Percentiles rank a stretch among this genome's conserved stretches.
Conservation (phyloP, 2,888 invertebrate genomes). For the Apoda limacodes region DNA sequence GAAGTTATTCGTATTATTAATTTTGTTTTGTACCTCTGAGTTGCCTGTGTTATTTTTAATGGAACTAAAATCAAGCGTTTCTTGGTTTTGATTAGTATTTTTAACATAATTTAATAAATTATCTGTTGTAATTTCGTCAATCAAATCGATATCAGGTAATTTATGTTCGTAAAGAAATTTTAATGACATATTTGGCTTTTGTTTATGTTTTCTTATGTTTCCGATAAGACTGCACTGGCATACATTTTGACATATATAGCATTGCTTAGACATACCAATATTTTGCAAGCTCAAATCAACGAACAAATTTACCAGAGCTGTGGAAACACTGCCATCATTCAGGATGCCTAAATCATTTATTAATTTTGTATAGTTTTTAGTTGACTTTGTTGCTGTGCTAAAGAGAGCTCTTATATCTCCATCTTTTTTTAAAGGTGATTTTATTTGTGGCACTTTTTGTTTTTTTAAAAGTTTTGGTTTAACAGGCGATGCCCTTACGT, state of each 20-base stretch:
- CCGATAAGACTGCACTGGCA: slow-evolving; percentile 45
- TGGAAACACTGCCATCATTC: slow-evolving; percentile 41
- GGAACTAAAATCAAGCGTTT: slow-evolving; percentile 6
- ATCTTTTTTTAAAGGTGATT: slow-evolving; percentile 48
- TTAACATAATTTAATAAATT: slow-evolving; percentile 30
- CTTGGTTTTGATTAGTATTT: slow-evolving; percentile 12
- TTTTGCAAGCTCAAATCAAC: slow-evolving; percentile 56
- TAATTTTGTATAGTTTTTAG: slow-evolving; percentile 53
- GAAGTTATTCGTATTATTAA: slow-evolving; percentile 27
- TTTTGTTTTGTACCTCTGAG: slow-evolving; percentile 12
- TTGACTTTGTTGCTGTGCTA: slow-evolving; percentile 53
- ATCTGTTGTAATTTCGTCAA: slow-evolving; percentile 39
- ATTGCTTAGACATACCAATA: slow-evolving; percentile 30
- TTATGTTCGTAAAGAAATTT: slow-evolving; percentile 27
- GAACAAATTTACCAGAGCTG: slow-evolving; percentile 45
- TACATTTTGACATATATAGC: slow-evolving; percentile 52
- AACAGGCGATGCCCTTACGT: slow-evolving; percentile 9
- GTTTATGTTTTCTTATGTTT: background rate
- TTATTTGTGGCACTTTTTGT: slow-evolving; percentile 26
- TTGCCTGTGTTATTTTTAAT: slow-evolving; percentile 13
- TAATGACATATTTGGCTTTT: slow-evolving; percentile 15
- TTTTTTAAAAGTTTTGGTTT: no score
- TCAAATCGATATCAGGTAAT: slow-evolving; percentile 41
- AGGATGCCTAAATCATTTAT: slow-evolving; percentile 48
- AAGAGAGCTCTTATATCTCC: slow-evolving; percentile 71